Conservation (phyloP, 2,113 vertebrate genomes). For the Salvelinus alpinus region DNA sequence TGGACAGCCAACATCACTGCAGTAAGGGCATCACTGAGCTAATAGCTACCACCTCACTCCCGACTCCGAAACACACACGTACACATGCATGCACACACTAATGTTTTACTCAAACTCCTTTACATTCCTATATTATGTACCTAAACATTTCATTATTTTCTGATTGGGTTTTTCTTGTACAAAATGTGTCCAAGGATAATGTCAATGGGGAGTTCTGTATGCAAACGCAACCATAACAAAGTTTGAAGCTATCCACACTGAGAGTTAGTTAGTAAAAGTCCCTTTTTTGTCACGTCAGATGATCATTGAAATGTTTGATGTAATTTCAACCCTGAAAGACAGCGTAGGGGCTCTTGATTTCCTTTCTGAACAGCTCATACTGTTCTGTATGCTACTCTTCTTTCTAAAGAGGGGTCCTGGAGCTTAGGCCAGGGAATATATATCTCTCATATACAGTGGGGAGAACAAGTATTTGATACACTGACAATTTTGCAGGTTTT, state of each 20-base stretch:
- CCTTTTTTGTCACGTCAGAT: neutral
- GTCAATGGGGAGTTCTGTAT: neutral
- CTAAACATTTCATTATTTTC: no score
- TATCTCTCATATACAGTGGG: constrained; percentile 43
- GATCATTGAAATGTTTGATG: constrained; percentile 1
- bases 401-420: constrained; percentile 29
- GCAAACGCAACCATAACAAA: neutral
- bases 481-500: no score
- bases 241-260: neutral
- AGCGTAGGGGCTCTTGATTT: constrained; percentile 17
- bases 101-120: neutral
- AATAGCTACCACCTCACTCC: neutral
- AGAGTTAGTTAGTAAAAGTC: neutral
- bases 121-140: neutral
- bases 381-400: constrained; percentile 1
- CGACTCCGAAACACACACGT: constrained; percentile 3
- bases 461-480: no score
- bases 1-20: constrained; percentile 53
- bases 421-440: constrained; percentile 46
- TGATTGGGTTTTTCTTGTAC: no score
- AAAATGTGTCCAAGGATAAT: neutral
- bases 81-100: neutral
- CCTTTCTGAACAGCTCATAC: constrained; percentile 10
- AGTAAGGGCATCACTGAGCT: constrained; percentile 38
- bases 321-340: constrained; percentile 14